Percentiles rank a stretch among this genome's conserved stretches.
Evolutionary conservation across 2,797 vertebrate species (phyloP).

Genomic region (Notamacropus eugenii): DNA sequence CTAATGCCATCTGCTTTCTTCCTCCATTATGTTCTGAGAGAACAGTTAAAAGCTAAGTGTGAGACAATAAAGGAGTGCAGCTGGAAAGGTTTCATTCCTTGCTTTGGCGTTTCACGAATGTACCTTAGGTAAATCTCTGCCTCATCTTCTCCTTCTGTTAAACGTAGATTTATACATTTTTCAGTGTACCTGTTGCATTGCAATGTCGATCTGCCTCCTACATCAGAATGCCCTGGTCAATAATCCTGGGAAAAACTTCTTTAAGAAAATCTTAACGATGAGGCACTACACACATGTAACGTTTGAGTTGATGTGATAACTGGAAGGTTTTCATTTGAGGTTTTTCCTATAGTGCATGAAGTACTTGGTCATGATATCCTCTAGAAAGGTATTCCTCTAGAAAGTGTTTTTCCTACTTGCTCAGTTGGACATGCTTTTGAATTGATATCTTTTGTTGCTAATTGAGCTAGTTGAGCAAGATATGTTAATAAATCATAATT

Average conservation of each 20-base stretch:
- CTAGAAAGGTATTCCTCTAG: neutral
- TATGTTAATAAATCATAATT: neutral
- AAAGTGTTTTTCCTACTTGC: neutral
- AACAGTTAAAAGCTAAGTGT: neutral
- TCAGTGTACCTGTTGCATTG: conserved; percentile 9
- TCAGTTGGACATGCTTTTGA: neutral
- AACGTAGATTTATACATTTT: neutral
- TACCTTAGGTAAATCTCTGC: neutral
- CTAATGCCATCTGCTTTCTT: conserved; percentile 13
- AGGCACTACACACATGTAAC: conserved; percentile 2
- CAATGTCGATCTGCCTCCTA: neutral
- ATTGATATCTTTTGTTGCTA: neutral
- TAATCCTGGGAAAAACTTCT: neutral
- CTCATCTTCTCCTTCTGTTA: conserved; percentile 17
- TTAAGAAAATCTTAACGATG: neutral
- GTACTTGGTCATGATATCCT: neutral
- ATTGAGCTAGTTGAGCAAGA: neutral
- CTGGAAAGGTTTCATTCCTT: neutral
- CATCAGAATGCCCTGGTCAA: conserved; percentile 20
- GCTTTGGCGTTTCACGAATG: conserved; percentile 43
- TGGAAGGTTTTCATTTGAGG: conserved; percentile 5
- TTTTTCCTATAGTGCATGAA: conserved; percentile 1
- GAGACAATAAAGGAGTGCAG: neutral
- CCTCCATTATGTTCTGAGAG: conserved; percentile 30
- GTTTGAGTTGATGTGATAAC: neutral